Conservation (phyloP, 2,797 vertebrate genomes). For the Oreochromis grahami region DNA sequence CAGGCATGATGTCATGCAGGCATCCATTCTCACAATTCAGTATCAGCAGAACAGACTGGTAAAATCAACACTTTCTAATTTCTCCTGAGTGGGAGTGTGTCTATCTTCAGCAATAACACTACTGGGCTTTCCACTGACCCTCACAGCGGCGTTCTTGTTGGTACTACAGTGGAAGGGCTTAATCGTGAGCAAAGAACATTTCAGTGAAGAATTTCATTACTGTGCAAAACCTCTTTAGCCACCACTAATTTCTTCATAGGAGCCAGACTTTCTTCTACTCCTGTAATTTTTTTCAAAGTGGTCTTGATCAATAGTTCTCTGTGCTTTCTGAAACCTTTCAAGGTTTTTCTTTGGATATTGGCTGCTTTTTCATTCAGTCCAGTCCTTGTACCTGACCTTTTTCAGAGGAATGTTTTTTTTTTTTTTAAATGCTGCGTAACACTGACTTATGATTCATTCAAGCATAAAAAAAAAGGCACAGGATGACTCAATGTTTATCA, state of each 20-base stretch:
- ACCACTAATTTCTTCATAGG: background rate
- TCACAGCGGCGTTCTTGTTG: background rate
- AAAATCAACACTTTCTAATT: conserved; percentile 55
- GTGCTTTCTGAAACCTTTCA: background rate
- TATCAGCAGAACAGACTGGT: conserved; percentile 35
- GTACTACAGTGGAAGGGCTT: background rate
- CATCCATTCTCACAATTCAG: conserved; percentile 23
- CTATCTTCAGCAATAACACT: conserved; percentile 27
- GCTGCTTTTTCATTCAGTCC: background rate
- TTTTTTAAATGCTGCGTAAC: too few relatives aligned
- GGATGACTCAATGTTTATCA: too few relatives aligned
- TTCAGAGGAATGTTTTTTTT: background rate
- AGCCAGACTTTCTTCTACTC: background rate
- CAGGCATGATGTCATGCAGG: conserved; percentile 50
- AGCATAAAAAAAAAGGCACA: too few relatives aligned
- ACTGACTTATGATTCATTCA: too few relatives aligned
- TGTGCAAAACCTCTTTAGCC: background rate
- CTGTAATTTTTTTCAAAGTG: background rate
- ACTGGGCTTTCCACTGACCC: conserved; percentile 7
- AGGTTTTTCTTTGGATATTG: background rate
- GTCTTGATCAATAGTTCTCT: background rate
- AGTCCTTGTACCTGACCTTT: background rate
- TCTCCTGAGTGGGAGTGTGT: conserved; percentile 5
- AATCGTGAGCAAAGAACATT: background rate
- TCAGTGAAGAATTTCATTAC: background rate